Percentiles rank a stretch among this genome's conserved stretches.
phyloP scores from a whole-genome alignment of 2,797 vertebrate species.

The Parotocinclus haroldoi region DNA sequence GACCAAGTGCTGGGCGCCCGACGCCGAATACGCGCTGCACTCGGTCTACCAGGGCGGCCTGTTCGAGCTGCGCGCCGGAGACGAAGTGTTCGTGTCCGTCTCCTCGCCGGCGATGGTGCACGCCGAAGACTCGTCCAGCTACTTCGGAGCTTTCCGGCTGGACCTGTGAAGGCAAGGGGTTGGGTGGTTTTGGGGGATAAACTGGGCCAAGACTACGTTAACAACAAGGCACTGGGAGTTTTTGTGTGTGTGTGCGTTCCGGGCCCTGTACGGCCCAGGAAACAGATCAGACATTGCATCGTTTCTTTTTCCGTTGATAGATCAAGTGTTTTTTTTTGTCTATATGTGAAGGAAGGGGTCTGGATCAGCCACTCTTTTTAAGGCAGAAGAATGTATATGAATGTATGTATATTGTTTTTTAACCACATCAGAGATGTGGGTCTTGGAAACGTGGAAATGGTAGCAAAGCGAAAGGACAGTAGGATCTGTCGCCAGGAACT shows the following conservation, averaged over 20 bases:
- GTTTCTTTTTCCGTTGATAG: constrained; percentile 32
- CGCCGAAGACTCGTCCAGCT: constrained; percentile 77
- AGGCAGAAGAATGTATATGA: constrained; percentile 67
- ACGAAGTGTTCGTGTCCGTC: constrained; percentile 84
- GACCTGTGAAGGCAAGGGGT: constrained; percentile 71
- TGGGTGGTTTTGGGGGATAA: too few species aligned
- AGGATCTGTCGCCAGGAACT: too few species aligned
- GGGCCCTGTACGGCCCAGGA: constrained; percentile 13
- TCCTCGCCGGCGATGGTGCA: constrained; percentile 79
- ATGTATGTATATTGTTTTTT: constrained; percentile 36
- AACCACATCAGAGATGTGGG: constrained; percentile 54
- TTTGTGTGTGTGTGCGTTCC: background rate
- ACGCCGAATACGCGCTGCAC: constrained; percentile 83
- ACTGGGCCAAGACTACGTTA: constrained; percentile 26
- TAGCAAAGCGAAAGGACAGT: constrained; percentile 52
- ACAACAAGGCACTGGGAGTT: constrained; percentile 38
- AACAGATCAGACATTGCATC: constrained; percentile 29
- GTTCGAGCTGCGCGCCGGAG: constrained; percentile 82
- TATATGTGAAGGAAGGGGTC: constrained; percentile 38
- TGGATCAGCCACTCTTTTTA: constrained; percentile 28
- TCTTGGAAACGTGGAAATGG: constrained; percentile 42
- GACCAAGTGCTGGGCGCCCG: constrained; percentile 86
- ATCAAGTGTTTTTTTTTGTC: constrained; percentile 2
- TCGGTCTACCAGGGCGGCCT: constrained; percentile 88
- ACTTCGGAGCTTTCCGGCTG: constrained; percentile 83